Conservation (phyloP, 2,113 vertebrate genomes). For the Larimichthys polyactis region DNA sequence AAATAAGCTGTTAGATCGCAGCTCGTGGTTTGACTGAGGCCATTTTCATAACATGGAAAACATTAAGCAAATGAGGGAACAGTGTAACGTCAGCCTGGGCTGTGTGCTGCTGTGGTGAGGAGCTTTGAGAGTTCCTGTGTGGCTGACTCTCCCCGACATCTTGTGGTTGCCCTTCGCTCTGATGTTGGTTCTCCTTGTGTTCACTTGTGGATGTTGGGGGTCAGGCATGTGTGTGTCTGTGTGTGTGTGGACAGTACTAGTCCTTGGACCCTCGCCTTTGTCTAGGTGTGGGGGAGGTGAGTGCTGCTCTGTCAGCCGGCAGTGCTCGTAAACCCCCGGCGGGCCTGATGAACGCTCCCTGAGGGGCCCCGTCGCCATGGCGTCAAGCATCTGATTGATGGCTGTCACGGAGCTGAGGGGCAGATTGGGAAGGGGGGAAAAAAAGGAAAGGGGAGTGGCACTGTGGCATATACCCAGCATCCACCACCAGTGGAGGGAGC, state of each 20-base stretch:
- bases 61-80: slow-evolving; percentile 61
- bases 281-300: slow-evolving; percentile 83
- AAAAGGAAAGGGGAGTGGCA: slow-evolving; percentile 87
- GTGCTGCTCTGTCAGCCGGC: slow-evolving; percentile 79
- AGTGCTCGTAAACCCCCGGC: slow-evolving; percentile 77
- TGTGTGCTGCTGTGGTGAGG: slow-evolving; percentile 38
- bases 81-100: slow-evolving; percentile 44
- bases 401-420: slow-evolving; percentile 89
- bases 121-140: slow-evolving; percentile 42
- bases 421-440: slow-evolving; percentile 83
- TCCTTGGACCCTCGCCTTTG: slow-evolving; percentile 83
- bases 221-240: slow-evolving; percentile 40
- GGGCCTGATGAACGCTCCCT: slow-evolving; percentile 88
- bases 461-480: slow-evolving; percentile 86
- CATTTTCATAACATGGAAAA: slow-evolving; percentile 69
- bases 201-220: slow-evolving; percentile 43
- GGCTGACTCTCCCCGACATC: slow-evolving; percentile 50
- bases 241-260: slow-evolving; percentile 72
- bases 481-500: slow-evolving; percentile 64
- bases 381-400: slow-evolving; percentile 89
- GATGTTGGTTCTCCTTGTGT: slow-evolving; percentile 48
- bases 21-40: slow-evolving; percentile 20
- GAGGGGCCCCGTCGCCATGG: slow-evolving; percentile 87
- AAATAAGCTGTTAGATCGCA: slow-evolving; percentile 19
- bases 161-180: slow-evolving; percentile 62